Conservation (phyloP, 1,140 invertebrate species). For the Pollicipes pollicipes region DNA sequence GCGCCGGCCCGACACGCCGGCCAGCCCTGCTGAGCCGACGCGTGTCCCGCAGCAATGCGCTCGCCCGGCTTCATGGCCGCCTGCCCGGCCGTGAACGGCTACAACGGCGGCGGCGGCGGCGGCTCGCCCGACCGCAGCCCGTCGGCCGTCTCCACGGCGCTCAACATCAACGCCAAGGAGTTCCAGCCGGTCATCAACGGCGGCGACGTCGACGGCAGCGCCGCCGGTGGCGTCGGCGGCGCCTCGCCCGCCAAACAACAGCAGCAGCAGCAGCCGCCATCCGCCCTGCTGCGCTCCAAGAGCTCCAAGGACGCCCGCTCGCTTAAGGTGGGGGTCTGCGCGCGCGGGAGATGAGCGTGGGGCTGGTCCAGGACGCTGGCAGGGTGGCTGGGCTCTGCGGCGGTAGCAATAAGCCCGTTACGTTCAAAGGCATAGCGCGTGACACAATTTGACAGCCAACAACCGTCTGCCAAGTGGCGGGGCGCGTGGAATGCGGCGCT, state of each 20-base stretch:
- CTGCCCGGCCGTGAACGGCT: slow-evolving; percentile 6
- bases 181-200: slow-evolving; percentile 31
- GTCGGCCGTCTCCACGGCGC: slow-evolving; percentile 14
- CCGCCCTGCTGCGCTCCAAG: slow-evolving; percentile 16
- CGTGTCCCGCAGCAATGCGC: slow-evolving; percentile 9
- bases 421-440: no score
- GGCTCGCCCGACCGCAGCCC: slow-evolving; percentile 8
- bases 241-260: neutral
- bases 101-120: slow-evolving; percentile 11
- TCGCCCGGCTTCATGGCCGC: slow-evolving; percentile 14
- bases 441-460: no score
- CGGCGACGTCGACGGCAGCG: no score
- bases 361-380: no score
- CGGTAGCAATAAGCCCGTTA: no score
- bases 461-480: no score
- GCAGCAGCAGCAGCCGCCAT: no score
- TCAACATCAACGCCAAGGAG: slow-evolving; percentile 68
- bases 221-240: no score
- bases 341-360: neutral
- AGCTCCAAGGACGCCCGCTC: slow-evolving; percentile 16
- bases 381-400: neutral
- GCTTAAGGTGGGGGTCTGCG: slow-evolving; percentile 9
- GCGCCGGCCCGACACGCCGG: no score
- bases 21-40: no score
- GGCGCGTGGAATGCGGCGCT: no score